A percentile compares a stretch with the other conserved stretches of the same genome.
phyloP scores from a whole-genome alignment of 2,113 vertebrate genomes.

The Lycocorax pyrrhopterus region DNA sequence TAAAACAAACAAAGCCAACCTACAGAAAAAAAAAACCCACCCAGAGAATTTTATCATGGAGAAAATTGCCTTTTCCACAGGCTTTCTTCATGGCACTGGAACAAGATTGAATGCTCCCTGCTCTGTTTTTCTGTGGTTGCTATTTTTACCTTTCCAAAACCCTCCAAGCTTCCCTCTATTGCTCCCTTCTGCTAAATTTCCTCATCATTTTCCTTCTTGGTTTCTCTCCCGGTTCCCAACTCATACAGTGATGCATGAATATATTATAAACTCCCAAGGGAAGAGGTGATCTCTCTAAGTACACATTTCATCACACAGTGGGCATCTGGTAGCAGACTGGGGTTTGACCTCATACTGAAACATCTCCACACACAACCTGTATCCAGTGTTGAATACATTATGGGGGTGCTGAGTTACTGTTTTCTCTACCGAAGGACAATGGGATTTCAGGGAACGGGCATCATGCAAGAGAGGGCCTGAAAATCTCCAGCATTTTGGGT shows the following conservation, averaged over 20 bases:
- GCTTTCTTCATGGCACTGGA: not conserved
- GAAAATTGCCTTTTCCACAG: not conserved
- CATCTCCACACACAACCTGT: not conserved
- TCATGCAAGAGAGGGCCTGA: not conserved
- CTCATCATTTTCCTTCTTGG: not conserved
- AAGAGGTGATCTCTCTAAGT: not conserved
- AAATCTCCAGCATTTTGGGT: not conserved
- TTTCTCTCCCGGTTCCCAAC: not conserved
- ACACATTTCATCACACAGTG: not conserved
- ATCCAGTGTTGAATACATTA: not conserved
- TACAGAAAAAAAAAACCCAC: rapidly evolving
- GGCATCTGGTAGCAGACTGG: not conserved
- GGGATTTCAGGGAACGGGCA: not conserved
- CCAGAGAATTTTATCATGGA: not conserved
- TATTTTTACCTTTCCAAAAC: not conserved
- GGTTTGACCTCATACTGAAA: not conserved
- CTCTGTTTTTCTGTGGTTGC: not conserved
- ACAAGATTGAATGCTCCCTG: not conserved
- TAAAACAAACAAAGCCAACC: not conserved
- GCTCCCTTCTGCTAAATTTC: not conserved
- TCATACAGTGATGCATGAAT: not conserved
- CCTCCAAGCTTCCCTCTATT: not conserved
- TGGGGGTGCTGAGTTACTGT: not conserved
- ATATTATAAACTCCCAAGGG: not conserved
- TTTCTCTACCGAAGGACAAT: not conserved